Evolutionary conservation across 2,888 invertebrate species (phyloP), one percentile per base, ranked within the genome.

Genomic region (Tenthredo scrophulariae): DNA sequence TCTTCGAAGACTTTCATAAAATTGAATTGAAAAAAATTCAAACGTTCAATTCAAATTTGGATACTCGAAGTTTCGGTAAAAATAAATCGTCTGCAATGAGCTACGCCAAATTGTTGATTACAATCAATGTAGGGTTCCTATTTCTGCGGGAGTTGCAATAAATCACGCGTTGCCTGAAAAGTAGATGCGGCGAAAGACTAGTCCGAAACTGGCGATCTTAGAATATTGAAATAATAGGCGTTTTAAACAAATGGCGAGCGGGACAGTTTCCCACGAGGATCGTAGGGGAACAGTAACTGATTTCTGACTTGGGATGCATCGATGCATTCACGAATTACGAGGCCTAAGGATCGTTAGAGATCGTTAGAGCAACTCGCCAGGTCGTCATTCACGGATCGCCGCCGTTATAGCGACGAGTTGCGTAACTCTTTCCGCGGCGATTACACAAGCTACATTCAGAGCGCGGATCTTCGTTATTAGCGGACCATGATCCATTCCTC

Each of bases 351-450:
- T 89, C 89, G 87, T 89, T 88, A 87, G 85, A 86, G 87, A 87
- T 89, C 88, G 86, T 89, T 88, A 88, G 85, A 85, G 58, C 86
- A 86, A 75, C 86, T 84, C 85, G 80, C 85, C 85, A 84, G 86
- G 85, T 87, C 88, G 87, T 89, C 89, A 89, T 87, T 89, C 88
- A 88, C 86, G 85, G 86, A 77, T 85, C 86, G 74, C 70, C 84
- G 85, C 85, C 84, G 86, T 88, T 87, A 87, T 70, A 87, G 37
- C 84, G 87, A 85, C 85, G 79, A 86, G 86, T 89, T 89, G 86
- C 87, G 87, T 88, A 88, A 89, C 87, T 86, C 85, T 67, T 46
- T 46, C 67, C 15, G 46, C 46, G 83, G 7, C 67, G 65, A 80
- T 83, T 83, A 70, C 83, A 70, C 67, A 83, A 83, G 22, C 7